phyloP scores from a whole-genome alignment of 2,113 vertebrate species.

The Anthoscopus minutus region DNA sequence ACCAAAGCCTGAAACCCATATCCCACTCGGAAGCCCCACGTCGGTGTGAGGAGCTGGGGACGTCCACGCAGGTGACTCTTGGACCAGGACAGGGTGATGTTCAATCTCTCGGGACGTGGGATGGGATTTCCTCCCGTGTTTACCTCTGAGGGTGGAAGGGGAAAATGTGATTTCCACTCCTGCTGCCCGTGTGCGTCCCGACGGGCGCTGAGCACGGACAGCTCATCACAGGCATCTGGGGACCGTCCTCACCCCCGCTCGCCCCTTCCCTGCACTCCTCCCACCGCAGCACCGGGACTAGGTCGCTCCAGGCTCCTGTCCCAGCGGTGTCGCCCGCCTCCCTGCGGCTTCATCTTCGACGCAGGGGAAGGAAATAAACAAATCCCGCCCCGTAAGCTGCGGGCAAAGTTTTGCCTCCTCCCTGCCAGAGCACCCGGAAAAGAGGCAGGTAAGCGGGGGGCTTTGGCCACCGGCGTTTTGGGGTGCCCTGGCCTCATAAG shows the following conservation, averaged over 20 bases:
- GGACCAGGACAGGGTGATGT: not conserved
- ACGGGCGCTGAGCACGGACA: not conserved
- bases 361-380: not conserved
- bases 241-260: not conserved
- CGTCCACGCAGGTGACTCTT: not conserved
- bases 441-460: not conserved
- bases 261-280: not conserved
- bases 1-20: not conserved
- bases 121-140: not conserved
- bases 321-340: not conserved
- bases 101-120: not conserved
- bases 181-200: not conserved
- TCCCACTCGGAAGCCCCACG: fast-evolving
- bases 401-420: not conserved
- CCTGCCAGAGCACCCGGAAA: fast-evolving
- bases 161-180: not conserved
- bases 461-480: fast-evolving
- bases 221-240: not conserved
- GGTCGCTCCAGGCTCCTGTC: not conserved
- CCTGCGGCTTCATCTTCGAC: not conserved
- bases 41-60: not conserved
- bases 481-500: not conserved
- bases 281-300: fast-evolving
- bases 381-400: not conserved
- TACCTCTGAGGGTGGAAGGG: not conserved